Conservation (phyloP, 2,888 invertebrate genomes). For the Euspilapteryx auroguttella region DNA sequence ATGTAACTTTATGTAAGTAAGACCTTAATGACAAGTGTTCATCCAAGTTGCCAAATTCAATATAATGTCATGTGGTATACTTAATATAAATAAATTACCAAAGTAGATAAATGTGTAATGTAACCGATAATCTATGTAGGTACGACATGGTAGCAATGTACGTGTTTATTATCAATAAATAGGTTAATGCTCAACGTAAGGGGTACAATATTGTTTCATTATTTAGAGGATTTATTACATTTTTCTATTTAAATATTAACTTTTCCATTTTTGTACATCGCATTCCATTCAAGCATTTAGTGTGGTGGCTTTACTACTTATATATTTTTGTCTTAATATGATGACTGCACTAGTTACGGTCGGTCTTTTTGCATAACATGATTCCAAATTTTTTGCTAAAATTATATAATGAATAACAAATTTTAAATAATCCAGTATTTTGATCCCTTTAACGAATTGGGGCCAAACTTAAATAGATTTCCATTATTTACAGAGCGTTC, state of each 20-base stretch:
- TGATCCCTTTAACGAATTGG: constrained; percentile 36
- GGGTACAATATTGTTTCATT: constrained; percentile 31
- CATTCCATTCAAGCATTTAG: constrained; percentile 22
- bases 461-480: constrained; percentile 43
- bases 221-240: constrained; percentile 23
- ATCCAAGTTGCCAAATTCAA: constrained; percentile 54
- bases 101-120: too few species aligned
- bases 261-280: constrained; percentile 19
- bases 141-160: constrained; percentile 36
- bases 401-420: constrained; percentile 28
- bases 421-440: constrained; percentile 30
- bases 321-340: constrained; percentile 37
- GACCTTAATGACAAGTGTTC: constrained; percentile 52
- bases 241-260: constrained; percentile 19
- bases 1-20: too few species aligned
- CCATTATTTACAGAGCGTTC: constrained; percentile 14
- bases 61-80: constrained; percentile 39
- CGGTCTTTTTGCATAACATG: constrained; percentile 24
- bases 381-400: constrained; percentile 28
- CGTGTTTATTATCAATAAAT: constrained; percentile 36
- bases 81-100: too few species aligned
- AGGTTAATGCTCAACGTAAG: constrained; percentile 53
- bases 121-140: too few species aligned
- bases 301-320: constrained; percentile 24
- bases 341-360: constrained; percentile 48